Percentiles rank a stretch among this genome's conserved stretches.
Evolutionary conservation across 1,140 invertebrate genomes (phyloP).

Genomic region (Lordiphosa collinella): DNA sequence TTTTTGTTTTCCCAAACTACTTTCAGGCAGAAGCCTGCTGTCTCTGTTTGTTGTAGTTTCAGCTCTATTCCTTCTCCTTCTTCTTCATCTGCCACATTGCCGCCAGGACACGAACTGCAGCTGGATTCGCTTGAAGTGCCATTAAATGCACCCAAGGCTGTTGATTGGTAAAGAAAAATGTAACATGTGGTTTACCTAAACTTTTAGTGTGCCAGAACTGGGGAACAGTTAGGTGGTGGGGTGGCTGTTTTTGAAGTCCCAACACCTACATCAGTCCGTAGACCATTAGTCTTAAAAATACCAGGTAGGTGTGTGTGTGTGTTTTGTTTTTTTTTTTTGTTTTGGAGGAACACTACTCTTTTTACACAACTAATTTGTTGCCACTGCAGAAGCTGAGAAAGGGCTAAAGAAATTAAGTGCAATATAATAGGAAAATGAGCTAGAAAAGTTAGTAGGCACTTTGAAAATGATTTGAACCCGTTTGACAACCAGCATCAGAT

Average conservation of each 20-base stretch:
- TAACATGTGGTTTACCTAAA: slow-evolving; percentile 51
- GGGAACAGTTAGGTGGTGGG: not conserved
- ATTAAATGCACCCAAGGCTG: slow-evolving; percentile 55
- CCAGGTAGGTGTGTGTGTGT: not conserved
- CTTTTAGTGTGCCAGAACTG: slow-evolving; percentile 28
- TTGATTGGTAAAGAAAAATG: slow-evolving; percentile 55
- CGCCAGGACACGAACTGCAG: slow-evolving; percentile 33
- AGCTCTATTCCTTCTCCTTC: slow-evolving; percentile 13
- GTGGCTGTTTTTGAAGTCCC: too few relatives aligned
- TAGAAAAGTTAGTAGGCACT: not conserved
- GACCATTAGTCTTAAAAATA: slow-evolving; percentile 15
- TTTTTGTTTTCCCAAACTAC: slow-evolving; percentile 10
- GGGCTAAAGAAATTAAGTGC: not conserved
- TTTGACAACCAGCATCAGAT: too few relatives aligned
- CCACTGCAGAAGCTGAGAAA: slow-evolving; percentile 5
- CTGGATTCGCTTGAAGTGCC: slow-evolving; percentile 32
- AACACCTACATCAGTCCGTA: slow-evolving; percentile 42
- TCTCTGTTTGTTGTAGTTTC: slow-evolving; percentile 6
- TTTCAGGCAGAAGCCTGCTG: not conserved
- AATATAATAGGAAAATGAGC: not conserved
- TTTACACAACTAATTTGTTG: too few relatives aligned
- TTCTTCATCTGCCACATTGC: slow-evolving; percentile 12
- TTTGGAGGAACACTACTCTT: too few relatives aligned
- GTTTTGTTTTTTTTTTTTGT: too few relatives aligned
- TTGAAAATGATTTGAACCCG: too few relatives aligned